These are phyloP conservation scores for Rhombomys opimus DNA, from an alignment of 2,113 vertebrate genomes.

Conservation along the genomic window DNA sequence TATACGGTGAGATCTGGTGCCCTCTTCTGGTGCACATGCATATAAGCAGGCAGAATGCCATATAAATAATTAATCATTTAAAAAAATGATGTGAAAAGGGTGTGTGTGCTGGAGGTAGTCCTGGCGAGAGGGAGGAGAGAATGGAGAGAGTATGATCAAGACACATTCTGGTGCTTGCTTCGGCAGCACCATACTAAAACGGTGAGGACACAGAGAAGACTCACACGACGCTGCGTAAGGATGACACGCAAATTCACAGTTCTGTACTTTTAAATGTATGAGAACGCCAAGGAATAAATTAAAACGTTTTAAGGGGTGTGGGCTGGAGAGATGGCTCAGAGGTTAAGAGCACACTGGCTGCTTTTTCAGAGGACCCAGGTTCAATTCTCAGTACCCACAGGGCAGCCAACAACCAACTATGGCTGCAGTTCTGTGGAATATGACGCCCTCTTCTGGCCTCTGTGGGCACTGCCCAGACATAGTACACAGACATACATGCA, in stretches of 20 bases:
- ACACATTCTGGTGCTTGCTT: background rate
- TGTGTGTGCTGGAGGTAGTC: background rate
- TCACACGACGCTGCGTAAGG: no score
- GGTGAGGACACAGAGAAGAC: no score
- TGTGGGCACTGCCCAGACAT: background rate
- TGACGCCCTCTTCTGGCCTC: background rate
- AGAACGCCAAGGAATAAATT: background rate
- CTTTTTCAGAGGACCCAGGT: background rate
- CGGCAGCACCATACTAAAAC: no score
- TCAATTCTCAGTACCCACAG: background rate
- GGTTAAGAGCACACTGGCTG: background rate
- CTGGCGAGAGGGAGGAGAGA: background rate
- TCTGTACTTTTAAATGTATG: background rate
- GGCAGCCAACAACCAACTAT: background rate
- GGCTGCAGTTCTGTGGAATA: background rate
- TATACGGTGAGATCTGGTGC: no score
- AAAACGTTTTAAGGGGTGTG: background rate
- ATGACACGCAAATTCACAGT: no score
- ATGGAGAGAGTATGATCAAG: background rate
- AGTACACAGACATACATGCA: background rate
- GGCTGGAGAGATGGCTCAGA: background rate
- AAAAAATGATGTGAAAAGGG: background rate
- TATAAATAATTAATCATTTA: no score
- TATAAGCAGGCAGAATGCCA: no score
- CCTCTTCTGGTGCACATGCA: no score